phyloP scores from a whole-genome alignment of 30 jellyfish, hydroid and myxozoan species.

The Haliclystus octoradiatus region DNA sequence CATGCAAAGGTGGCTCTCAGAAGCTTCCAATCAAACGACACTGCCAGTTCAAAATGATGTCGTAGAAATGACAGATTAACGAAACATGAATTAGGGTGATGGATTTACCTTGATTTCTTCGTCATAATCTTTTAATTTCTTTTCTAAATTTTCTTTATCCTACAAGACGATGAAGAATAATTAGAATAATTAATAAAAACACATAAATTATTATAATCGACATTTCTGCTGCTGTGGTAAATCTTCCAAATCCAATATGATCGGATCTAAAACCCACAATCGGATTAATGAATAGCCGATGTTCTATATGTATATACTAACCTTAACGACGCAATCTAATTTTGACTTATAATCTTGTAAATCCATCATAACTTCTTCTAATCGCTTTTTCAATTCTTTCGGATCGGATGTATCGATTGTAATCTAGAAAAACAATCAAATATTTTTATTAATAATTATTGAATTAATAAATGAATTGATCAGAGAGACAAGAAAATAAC shows the following conservation, averaged over 20 bases:
- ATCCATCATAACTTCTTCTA: slow-evolving; percentile 70
- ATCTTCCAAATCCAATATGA: no score
- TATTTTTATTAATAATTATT: no score
- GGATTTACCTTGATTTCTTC: slow-evolving; percentile 70
- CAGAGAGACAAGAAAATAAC: neutral
- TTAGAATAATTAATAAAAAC: neutral
- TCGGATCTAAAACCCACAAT: no score
- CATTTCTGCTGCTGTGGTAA: no score
- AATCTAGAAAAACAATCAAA: neutral
- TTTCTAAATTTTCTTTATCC: slow-evolving; percentile 81
- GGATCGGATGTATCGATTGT: slow-evolving; percentile 69
- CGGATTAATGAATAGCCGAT: no score
- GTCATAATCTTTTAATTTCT: slow-evolving; percentile 49
- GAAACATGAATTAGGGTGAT: neutral
- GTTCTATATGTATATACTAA: no score
- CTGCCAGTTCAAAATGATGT: neutral
- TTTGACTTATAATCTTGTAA: slow-evolving; percentile 77
- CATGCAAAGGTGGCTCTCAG: no score
- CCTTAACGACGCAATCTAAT: slow-evolving; percentile 35
- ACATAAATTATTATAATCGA: no score
- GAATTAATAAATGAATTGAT: neutral
- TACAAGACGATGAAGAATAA: neutral
- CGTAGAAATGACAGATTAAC: neutral
- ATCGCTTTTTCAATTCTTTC: slow-evolving; percentile 66
- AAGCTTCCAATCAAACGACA: no score